Conservation (phyloP, 2,113 vertebrate genomes). For the Tyto alba region DNA sequence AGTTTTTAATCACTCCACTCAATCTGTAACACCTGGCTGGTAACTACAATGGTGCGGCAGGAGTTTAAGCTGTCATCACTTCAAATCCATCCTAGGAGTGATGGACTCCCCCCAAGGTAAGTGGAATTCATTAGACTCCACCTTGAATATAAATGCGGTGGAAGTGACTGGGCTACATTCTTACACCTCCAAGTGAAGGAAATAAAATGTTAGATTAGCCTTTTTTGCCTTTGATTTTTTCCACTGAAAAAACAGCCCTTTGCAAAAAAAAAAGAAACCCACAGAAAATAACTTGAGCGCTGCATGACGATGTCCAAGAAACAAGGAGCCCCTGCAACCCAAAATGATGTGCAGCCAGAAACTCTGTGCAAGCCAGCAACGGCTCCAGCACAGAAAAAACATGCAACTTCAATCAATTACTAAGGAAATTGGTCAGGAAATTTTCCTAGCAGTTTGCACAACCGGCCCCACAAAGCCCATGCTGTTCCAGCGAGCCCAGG, state of each 20-base stretch:
- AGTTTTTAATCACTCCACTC: background rate
- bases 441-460: background rate
- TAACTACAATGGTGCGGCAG: background rate
- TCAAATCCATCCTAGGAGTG: background rate
- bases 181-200: background rate
- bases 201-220: background rate
- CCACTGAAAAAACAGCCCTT: background rate
- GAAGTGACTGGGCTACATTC: background rate
- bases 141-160: background rate
- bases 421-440: background rate
- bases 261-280: background rate
- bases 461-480: accelerated
- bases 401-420: background rate
- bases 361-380: background rate
- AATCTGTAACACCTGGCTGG: background rate
- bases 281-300: background rate
- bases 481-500: background rate
- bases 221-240: background rate
- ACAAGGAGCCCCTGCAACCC: background rate
- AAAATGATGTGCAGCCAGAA: background rate
- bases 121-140: background rate
- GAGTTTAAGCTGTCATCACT: background rate
- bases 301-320: background rate
- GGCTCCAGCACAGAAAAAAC: background rate
- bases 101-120: background rate